Base-by-base conservation (phyloP, 1,140 invertebrate species). In the Drosophila fuyamai region DNA sequence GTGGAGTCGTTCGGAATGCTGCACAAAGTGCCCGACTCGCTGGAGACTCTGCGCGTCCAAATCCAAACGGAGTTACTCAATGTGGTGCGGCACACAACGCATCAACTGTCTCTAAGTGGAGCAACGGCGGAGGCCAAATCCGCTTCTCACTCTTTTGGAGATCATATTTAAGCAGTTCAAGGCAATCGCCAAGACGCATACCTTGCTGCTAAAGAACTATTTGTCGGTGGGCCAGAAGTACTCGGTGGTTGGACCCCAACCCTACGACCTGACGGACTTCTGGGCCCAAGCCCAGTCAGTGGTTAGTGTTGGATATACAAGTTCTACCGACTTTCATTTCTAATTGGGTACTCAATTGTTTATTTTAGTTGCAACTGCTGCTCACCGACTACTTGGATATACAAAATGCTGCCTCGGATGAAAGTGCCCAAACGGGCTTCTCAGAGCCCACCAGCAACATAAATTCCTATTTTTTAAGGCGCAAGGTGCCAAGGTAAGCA, bases 261-360 rank as follows among this genome's bases (percentile, higher is more conserved):
- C 95, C 4, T 98, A 98, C 93, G 95, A 95, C 76, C 95, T 97
- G 81, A 94, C 95, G 13, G 96, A 98, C 92, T 97, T 98, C 76
- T 98, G 97, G 97, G 95, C 95, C 36, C 96, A 97, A 85, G 96
- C 98, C 23, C 97, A 98, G 92, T 95, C 95, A 83, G 96, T 98
- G 75, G 96, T 98, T 94, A 94, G 95, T 93, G 10, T 51, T 60
- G 2, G 35, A 18, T 14, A 38, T 66, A 50, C 16, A 35, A 27
- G 10, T 9, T 9, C 13, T 9, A 5, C 1, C 0, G 1, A 32
- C 6, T 10, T 40, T 5, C 10, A 13, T 48, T 7, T 14, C 10
- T 29, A 12, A 35, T n/a, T 61, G 7, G 5, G 0, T 6, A 35
- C 6, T 0, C 1, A 27, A 18, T 16, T 13, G 27, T 41, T 38